These are phyloP conservation scores for Porphyrio hochstetteri DNA, from an alignment of 2,113 vertebrate species.

Conservation along the genomic window DNA sequence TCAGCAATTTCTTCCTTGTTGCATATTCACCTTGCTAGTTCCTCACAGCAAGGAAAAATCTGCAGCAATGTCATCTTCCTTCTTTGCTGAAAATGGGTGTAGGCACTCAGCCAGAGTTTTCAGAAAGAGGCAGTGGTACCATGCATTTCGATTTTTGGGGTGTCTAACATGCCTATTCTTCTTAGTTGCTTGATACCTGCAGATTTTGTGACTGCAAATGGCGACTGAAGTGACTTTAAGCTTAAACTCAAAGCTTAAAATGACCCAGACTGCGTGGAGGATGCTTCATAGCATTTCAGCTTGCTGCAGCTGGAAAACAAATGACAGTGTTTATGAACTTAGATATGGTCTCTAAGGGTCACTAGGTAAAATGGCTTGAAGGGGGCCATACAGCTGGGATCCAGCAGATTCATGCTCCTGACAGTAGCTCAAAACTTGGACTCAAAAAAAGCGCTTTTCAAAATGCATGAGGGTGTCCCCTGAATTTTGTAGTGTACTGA, in stretches of 20 bases:
- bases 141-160: background rate
- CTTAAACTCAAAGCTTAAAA: background rate
- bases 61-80: slow-evolving; percentile 10
- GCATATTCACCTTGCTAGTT: slow-evolving; percentile 34
- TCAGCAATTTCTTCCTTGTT: background rate
- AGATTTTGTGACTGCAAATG: background rate
- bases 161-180: background rate
- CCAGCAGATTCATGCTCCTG: background rate
- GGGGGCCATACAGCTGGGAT: background rate
- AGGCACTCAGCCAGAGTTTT: slow-evolving; percentile 38
- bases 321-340: background rate
- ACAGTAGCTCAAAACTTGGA: background rate
- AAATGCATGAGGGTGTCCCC: background rate
- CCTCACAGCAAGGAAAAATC: slow-evolving; percentile 14
- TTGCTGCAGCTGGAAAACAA: background rate
- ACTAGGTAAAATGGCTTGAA: background rate
- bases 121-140: background rate
- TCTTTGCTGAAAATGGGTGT: background rate
- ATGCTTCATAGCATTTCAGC: background rate
- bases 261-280: background rate
- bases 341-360: background rate
- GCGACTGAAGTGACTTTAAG: background rate
- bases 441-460: background rate
- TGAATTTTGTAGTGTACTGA: background rate
- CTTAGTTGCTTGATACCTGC: background rate